Evolutionary conservation across 2,888 invertebrate genomes (phyloP), one percentile per base, ranked within the genome.

Genomic region (Uloborus plumipes): DNA sequence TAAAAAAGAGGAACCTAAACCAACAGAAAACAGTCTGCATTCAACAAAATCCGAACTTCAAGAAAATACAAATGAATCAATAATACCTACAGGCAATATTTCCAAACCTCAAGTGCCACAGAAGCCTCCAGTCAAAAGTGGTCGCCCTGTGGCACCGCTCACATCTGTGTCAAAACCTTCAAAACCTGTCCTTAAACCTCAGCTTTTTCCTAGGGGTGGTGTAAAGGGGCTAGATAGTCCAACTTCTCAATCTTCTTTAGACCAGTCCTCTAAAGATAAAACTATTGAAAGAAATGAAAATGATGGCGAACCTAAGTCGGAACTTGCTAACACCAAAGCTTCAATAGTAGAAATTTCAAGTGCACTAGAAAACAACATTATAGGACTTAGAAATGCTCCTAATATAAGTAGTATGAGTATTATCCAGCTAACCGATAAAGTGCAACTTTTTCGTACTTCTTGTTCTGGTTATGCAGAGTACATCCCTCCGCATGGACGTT

Each of bases 401-500:
- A 86, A 75, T 18, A 91, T 85, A 20, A 86, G 85, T 53, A 88
- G 88, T 78, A 88, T 93, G n/a, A 93, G 93, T 85, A 94, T 94
- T 92, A 90, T 94, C 81, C 93, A 94, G 87, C 89, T 95, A 39
- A 94, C 94, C 16, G 94, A 95, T 87, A 94, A 94, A 81, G 92
- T 91, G 88, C 94, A 95, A 86, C 91, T 94, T 86, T 91, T 97
- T 87, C 94, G 95, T 88, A 93, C 93, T 22, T 93, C 94, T 86
- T 97, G 96, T 90, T 92, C 93, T 87, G 93, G 93, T 86, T 95
- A 94, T 87, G 94, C 95, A 18, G 97, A 97, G 86, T 92, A 91
- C 85, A 93, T 94, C 87, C 94, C 95, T 15, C 94, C 95, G 20
- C 95, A 96, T 88, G 93, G 94, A 69, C 94, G 96, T 88, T 96